Conservation (phyloP, 2,797 vertebrate genomes). For the Thripadectes ignobilis region DNA sequence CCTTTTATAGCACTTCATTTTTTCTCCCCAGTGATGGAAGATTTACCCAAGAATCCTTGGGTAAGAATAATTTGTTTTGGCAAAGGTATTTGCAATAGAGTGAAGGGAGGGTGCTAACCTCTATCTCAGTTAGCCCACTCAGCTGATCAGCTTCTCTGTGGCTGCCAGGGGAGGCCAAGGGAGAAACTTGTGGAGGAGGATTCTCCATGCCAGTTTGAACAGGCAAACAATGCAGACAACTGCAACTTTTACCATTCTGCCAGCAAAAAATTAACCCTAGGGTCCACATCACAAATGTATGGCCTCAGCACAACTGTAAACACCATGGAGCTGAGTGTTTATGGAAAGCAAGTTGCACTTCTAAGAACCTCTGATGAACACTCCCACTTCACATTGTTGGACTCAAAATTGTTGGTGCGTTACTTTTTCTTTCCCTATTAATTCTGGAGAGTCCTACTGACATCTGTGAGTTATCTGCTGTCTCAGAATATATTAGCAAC, state of each 20-base stretch:
- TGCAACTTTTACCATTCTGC: neutral
- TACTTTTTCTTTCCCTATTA: neutral
- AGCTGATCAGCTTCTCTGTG: neutral
- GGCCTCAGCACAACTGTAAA: neutral
- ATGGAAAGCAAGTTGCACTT: neutral
- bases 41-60: constrained; percentile 26
- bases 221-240: neutral
- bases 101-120: neutral
- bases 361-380: neutral
- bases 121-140: neutral
- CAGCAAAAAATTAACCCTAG: neutral
- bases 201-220: neutral
- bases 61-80: constrained; percentile 39
- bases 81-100: neutral
- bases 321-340: neutral
- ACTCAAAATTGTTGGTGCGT: neutral
- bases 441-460: neutral
- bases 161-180: neutral
- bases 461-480: neutral
- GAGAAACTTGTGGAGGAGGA: neutral
- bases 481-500: neutral
- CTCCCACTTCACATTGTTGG: neutral
- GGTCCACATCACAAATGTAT: neutral
- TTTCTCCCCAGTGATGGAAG: neutral
- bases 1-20: constrained; percentile 23